Evolutionary conservation across 2,888 invertebrate genomes (phyloP).

Genomic region (Spisula subtruncata): DNA sequence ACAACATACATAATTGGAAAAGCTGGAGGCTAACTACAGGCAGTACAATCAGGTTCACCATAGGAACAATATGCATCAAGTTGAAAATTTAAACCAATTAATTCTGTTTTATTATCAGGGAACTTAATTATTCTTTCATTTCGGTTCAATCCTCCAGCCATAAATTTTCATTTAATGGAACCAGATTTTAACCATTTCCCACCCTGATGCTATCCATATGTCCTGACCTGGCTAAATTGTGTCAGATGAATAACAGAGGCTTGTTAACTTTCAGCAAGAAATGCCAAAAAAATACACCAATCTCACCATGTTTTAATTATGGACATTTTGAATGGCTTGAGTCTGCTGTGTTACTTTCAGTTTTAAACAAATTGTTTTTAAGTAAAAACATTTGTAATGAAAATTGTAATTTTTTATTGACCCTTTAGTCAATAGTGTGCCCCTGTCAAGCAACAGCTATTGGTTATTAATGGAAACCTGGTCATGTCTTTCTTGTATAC

Average conservation of each 20-base stretch:
- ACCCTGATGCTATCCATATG: neutral
- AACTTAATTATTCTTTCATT: conserved; percentile 28
- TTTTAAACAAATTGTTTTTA: no score
- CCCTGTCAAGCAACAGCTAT: no score
- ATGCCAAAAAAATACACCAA: no score
- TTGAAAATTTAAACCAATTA: conserved; percentile 24
- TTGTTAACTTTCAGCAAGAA: no score
- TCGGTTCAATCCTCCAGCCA: neutral
- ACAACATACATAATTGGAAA: neutral
- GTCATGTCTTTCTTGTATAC: no score
- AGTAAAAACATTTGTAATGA: no score
- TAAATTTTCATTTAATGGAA: neutral
- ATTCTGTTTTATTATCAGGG: conserved; percentile 20
- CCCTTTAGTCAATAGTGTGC: no score
- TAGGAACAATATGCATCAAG: conserved; percentile 3
- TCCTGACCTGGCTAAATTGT: neutral
- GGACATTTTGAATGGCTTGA: no score
- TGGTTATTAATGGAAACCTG: no score
- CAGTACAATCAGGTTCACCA: neutral
- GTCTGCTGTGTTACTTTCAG: no score
- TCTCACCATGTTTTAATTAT: no score
- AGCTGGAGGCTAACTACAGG: neutral
- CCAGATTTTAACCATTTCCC: neutral
- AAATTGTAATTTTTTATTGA: no score
- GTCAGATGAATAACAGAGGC: neutral